These are phyloP conservation scores for Drosophila bunnanda DNA, from an alignment of 2,888 invertebrate genomes.

Conservation along the genomic window DNA sequence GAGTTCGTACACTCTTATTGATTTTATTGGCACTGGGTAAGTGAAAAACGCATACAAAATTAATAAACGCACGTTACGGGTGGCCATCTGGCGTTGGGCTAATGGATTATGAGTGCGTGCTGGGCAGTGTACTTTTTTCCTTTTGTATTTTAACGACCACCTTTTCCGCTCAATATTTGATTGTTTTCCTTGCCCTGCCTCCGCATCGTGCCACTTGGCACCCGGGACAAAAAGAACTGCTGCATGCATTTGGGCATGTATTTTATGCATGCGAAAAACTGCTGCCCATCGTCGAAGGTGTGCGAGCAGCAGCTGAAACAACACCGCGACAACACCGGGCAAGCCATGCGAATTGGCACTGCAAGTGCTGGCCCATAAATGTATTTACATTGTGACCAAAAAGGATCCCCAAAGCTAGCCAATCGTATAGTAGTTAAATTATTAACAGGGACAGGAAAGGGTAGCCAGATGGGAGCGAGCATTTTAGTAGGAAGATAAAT, in stretches of 20 bases:
- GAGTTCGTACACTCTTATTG: constrained; percentile 38
- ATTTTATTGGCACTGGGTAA: constrained; percentile 45
- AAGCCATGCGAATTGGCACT: constrained; percentile 12
- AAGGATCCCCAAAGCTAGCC: constrained; percentile 20
- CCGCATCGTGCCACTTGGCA: constrained; percentile 26
- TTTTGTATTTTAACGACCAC: constrained; percentile 37
- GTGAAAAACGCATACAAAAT: constrained; percentile 57
- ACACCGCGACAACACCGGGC: constrained; percentile 14
- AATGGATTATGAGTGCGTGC: constrained; percentile 68
- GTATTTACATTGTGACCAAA: constrained; percentile 39
- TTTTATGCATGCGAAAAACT: constrained; percentile 44
- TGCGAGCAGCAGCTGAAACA: constrained; percentile 41
- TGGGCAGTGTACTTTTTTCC: constrained; percentile 56
- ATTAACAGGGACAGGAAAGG: constrained; percentile 2
- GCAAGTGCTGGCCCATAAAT: constrained; percentile 40
- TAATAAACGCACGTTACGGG: constrained; percentile 53
- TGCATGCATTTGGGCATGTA: constrained; percentile 31
- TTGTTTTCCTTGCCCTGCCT: constrained; percentile 59
- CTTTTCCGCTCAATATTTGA: constrained; percentile 59
- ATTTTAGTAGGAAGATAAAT: neutral
- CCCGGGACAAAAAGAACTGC: constrained; percentile 6
- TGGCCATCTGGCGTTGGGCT: constrained; percentile 61
- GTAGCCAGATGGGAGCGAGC: neutral
- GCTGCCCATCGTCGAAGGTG: constrained; percentile 50
- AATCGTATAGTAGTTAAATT: constrained; percentile 18